phyloP scores from a whole-genome alignment of 2,797 vertebrate species.

The Channa striata region DNA sequence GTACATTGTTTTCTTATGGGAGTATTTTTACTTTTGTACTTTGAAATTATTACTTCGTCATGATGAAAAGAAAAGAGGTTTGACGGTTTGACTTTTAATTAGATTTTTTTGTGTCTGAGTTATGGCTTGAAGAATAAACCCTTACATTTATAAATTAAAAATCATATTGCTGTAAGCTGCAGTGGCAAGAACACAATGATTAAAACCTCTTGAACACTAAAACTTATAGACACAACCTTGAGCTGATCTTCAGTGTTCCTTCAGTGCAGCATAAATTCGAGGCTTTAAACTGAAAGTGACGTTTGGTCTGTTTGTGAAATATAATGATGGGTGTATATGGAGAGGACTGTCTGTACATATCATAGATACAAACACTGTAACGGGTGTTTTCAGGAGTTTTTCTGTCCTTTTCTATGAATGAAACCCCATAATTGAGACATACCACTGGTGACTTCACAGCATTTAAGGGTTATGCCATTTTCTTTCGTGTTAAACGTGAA shows the following conservation, averaged over 20 bases:
- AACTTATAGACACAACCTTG: slow-evolving; percentile 37
- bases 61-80: slow-evolving; percentile 4
- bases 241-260: slow-evolving; percentile 21
- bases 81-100: slow-evolving; percentile 6
- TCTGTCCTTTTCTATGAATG: background rate
- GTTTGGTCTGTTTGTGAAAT: slow-evolving; percentile 4
- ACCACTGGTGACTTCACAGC: background rate
- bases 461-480: too few species aligned
- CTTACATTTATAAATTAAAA: slow-evolving; percentile 16
- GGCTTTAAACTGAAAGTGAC: slow-evolving; percentile 4
- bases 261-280: background rate
- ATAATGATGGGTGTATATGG: slow-evolving; percentile 11
- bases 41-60: background rate
- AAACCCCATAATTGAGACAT: background rate
- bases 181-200: slow-evolving; percentile 4
- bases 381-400: background rate
- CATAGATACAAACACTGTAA: slow-evolving; percentile 6
- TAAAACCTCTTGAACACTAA: slow-evolving; percentile 23
- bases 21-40: too few species aligned
- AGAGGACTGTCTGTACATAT: background rate
- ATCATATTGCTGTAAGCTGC: background rate
- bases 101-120: slow-evolving; percentile 20
- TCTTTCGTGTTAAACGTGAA: too few species aligned
- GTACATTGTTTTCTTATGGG: too few species aligned
- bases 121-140: slow-evolving; percentile 18